phyloP scores from a whole-genome alignment of 2,888 invertebrate genomes.

The Campoletis raptor region DNA sequence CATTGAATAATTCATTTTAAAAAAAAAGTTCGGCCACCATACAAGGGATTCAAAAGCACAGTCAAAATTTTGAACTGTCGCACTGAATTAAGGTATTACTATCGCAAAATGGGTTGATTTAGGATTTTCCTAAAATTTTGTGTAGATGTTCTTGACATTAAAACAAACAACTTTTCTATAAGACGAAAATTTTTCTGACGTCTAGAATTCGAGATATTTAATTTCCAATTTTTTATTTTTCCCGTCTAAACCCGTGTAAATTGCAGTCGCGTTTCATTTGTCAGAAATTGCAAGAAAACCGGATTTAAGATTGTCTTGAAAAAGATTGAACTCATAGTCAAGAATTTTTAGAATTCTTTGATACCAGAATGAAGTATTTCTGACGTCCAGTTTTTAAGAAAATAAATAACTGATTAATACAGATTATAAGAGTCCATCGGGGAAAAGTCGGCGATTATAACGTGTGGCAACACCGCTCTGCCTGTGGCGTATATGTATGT shows the following conservation, averaged over 20 bases:
- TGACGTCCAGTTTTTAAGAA: slow-evolving; percentile 26
- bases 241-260: slow-evolving; percentile 29
- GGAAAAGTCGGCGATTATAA: slow-evolving; percentile 21
- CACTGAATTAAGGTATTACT: slow-evolving; percentile 18
- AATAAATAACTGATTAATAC: slow-evolving; percentile 24
- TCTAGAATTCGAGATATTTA: slow-evolving; percentile 43
- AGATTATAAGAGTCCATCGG: slow-evolving; percentile 22
- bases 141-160: slow-evolving; percentile 23
- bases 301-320: slow-evolving; percentile 24
- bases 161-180: slow-evolving; percentile 1
- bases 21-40: too few relatives aligned
- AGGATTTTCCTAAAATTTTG: slow-evolving; percentile 30
- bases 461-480: slow-evolving; percentile 31
- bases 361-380: slow-evolving; percentile 20
- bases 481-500: slow-evolving; percentile 13
- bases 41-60: too few relatives aligned
- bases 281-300: slow-evolving; percentile 14
- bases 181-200: slow-evolving; percentile 27
- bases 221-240: slow-evolving; percentile 31
- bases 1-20: too few relatives aligned
- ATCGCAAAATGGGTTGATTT: slow-evolving; percentile 23
- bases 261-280: slow-evolving; percentile 32
- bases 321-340: slow-evolving; percentile 15
- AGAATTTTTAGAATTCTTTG: slow-evolving; percentile 13
- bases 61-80: too few relatives aligned